phyloP scores from a whole-genome alignment of 2,888 invertebrate genomes.

The Cheilosia scutellata region DNA sequence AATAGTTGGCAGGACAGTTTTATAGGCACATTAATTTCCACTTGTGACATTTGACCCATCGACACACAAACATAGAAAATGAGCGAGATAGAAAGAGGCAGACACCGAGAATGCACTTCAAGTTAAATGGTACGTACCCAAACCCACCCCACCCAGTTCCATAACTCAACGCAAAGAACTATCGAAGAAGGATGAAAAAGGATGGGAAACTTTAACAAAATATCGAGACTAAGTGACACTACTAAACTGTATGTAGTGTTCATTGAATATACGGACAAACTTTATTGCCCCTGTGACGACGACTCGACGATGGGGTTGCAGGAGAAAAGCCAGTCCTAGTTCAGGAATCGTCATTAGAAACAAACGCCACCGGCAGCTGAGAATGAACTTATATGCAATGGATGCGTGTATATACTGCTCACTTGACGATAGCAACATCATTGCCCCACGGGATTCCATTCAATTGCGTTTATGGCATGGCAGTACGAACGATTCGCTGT shows the following conservation, averaged over 20 bases:
- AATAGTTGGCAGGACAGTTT: constrained; percentile 66
- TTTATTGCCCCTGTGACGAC: constrained; percentile 12
- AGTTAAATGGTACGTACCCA: constrained; percentile 43
- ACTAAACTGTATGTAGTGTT: constrained; percentile 6
- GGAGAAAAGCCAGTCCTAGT: neutral
- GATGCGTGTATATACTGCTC: neutral
- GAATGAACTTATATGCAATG: neutral
- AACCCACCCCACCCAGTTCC: constrained; percentile 12
- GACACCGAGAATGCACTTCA: constrained; percentile 37
- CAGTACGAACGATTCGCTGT: constrained; percentile 29
- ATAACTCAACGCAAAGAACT: constrained; percentile 38
- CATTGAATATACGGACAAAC: neutral
- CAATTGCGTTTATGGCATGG: constrained; percentile 50
- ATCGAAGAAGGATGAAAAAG: constrained; percentile 10
- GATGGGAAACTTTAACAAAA: constrained; percentile 43
- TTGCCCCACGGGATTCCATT: constrained; percentile 53
- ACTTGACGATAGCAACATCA: constrained; percentile 55
- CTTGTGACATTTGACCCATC: constrained; percentile 62
- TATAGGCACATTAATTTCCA: constrained; percentile 65
- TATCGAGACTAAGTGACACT: constrained; percentile 38
- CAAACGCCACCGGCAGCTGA: neutral
- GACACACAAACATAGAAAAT: constrained; percentile 11
- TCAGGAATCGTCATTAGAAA: constrained; percentile 6
- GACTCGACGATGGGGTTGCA: neutral
- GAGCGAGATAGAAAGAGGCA: neutral